Evolutionary conservation across 2,113 vertebrate species (phyloP), one percentile per base, ranked within the genome.

Genomic region (Pagrus major): DNA sequence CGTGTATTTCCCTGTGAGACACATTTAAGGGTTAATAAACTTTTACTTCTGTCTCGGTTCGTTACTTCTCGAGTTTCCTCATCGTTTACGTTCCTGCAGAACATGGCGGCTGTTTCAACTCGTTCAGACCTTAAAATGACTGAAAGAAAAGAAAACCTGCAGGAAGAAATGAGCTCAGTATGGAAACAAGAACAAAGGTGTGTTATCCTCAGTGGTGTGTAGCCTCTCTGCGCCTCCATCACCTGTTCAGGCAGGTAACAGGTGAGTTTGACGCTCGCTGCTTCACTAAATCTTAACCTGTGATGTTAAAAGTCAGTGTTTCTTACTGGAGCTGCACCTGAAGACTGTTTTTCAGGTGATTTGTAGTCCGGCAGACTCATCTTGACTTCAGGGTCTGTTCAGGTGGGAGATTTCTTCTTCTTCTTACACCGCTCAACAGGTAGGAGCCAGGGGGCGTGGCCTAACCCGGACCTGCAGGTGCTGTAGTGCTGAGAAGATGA

Each of bases 341-440:
- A 63, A 6, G 86, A 71, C 5, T 64, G 71, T 59, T 93, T 93
- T 0, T 55, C 78, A 0, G 46, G 0, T 0, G 90, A 49, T 44
- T 74, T 94, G 33, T 31, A 84, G 67, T 93, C 93, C 46, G 90
- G 92, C 11, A 93, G 81, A 71, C 92, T 94, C 94, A 94, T 94
- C n/a, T 64, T n/a, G 39, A 0, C 46, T 21, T 15, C 44, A 2
- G 49, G 6, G 25, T n/a, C 25, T 1, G 59, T 58, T 1, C 73
- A 63, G 59, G 27, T 74, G 52, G 1, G 61, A 65, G 6, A 1
- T 0, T n/a, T n/a, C n/a, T n/a, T n/a, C n/a, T 18, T 23, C 14
- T 44, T 51, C 20, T 6, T 12, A 20, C 49, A 23, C 27, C 0
- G 15, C 16, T 29, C 6, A 0, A 33, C 80, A 88, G 82, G 86